A percentile compares a stretch with the other conserved stretches of the same genome.
These are phyloP conservation scores for Podarcis siculus DNA, from an alignment of 2,797 vertebrate species.

Conservation along the genomic window DNA sequence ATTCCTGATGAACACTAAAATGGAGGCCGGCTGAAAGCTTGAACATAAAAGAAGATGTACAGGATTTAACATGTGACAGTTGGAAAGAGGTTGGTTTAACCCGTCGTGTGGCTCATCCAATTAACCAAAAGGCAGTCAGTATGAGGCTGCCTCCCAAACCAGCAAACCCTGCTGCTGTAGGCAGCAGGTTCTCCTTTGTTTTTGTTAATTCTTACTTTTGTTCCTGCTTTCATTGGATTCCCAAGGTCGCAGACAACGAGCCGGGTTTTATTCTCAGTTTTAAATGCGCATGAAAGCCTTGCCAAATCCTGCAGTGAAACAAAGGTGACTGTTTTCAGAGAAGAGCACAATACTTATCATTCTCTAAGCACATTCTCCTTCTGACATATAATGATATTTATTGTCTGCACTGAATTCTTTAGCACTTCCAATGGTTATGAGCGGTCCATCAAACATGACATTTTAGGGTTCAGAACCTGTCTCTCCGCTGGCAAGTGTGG, in stretches of 20 bases:
- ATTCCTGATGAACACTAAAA: conserved; percentile 94
- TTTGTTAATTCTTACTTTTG: conserved; percentile 78
- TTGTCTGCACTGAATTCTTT: background rate
- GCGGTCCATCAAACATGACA: background rate
- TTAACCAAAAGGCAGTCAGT: background rate
- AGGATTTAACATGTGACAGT: conserved; percentile 4
- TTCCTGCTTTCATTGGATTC: conserved; percentile 96
- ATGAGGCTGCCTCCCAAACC: background rate
- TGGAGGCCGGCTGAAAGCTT: conserved; percentile 89
- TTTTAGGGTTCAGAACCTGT: background rate
- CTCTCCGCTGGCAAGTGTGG: too few species aligned
- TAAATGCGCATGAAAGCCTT: conserved; percentile 92
- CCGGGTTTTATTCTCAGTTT: conserved; percentile 93
- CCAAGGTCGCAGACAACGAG: conserved; percentile 96
- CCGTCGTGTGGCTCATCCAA: background rate
- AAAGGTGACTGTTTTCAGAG: background rate
- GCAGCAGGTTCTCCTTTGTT: background rate
- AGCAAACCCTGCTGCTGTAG: background rate
- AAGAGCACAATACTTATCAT: background rate
- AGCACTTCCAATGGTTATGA: background rate
- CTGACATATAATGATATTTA: background rate
- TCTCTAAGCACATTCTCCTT: background rate
- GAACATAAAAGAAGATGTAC: conserved; percentile 9
- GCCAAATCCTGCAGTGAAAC: conserved; percentile 75
- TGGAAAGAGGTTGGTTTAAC: background rate